Base-by-base conservation (phyloP, 2,113 vertebrate genomes). In the Romanogobio albipinnatus region DNA sequence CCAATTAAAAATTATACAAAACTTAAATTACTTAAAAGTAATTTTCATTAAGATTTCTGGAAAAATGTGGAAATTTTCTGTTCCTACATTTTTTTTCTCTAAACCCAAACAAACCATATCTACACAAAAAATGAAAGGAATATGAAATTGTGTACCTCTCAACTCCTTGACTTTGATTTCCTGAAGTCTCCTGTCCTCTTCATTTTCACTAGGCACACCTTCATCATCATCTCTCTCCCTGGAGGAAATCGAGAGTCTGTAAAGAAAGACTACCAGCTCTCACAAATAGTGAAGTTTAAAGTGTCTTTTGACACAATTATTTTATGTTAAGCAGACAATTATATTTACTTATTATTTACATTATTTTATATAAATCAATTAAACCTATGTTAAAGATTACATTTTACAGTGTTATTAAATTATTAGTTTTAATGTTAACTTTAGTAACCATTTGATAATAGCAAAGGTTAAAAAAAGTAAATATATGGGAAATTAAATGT, bases 171-270 rank as follows among this genome's bases (percentile, higher is more conserved):
- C 90, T 94, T 94, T 96, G 0, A 88, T 94, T 29, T 98, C 97
- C 0, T 95, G 86, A 85, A 95, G 88, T 77, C 93, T 95, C 90
- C 96, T 95, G 80, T 98, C 97, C 86, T 98, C 96, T 66, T 98
- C 97, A 0, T 93, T 96, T 87, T 98, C 97, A 61, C 96, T 98
- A 0, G 97, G 97, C 39, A 97, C 92, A 33, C 97, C 97, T 92
- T 98, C 97, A 0, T 98, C 97, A 84, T 98, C 97, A 13, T 98
- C 97, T 87, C 96, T 96, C 85, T 96, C 96, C 93, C 97, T 98
- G 89, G 26, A 66, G n/a, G n/a, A 86, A 22, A n/a, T 74, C 5
- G 68, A 56, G 8, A 83, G 49, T 71, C 64, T 82, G 80, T 82
- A 58, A 82, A 82, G 29, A 82, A 49, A 82, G 29, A 82, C 80